Evolutionary conservation across 2,113 vertebrate genomes (phyloP), one percentile per base, ranked within the genome.

Genomic region (Fulmarus glacialis): DNA sequence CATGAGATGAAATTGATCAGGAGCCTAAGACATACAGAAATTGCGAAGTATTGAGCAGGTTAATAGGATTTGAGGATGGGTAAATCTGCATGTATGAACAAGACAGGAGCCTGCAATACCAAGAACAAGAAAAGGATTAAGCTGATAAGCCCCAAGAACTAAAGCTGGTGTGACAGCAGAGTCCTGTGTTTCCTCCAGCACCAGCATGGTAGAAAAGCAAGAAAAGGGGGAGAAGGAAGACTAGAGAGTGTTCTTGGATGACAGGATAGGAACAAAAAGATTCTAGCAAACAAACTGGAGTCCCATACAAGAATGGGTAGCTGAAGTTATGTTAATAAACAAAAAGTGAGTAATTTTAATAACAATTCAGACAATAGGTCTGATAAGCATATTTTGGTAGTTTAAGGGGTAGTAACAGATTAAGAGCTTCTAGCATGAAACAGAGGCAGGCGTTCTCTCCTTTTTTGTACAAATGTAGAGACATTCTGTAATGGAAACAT

Each of bases 1-100:
- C 34, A 30, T 0, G 0, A 56, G 15, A 70, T 9, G 26, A 81
- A 87, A 43, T 1, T 3, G 23, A 72, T 59, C 4, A 8, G 23
- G 6, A 72, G n/a, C 11, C 48, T 40, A 48, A 63, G 55, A 16
- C 10, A 59, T 15, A 42, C 19, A 23, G 26, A 62, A 83, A 73
- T 1, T 64, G 48, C 11, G 5, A 60, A 66, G 27, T 22, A 24
- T 12, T 40, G 17, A 66, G 50, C 42, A 87, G 45, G 42, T 66
- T 53, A 53, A 71, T 8, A 73, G 27, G 59, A 45, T 45, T 18
- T 78, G 32, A 58, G 36, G 29, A 58, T 23, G 10, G 15, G 38
- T 48, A 84, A 83, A 26, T 50, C 38, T 26, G 21, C 77, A 66
- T 24, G 59, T 34, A 74, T 71, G 87, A 93, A 74, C 62, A 77